Conservation (phyloP, 1,140 invertebrate genomes). For the Doryteuthis pealeii region DNA sequence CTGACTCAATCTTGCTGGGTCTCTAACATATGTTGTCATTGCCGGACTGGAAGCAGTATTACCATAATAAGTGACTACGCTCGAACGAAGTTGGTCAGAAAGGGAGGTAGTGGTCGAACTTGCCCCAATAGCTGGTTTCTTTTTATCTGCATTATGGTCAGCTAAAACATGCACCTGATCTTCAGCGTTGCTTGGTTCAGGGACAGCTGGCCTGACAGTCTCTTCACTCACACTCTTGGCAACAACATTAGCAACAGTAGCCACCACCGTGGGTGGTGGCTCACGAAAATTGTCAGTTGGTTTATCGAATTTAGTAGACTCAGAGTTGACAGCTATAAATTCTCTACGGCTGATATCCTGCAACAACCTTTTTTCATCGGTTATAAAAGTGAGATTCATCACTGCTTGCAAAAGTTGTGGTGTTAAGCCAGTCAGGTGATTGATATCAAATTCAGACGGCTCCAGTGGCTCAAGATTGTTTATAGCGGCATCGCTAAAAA, state of each 20-base stretch:
- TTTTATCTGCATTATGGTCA: slow-evolving; percentile 17
- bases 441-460: slow-evolving; percentile 60
- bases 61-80: neutral
- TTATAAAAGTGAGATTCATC: slow-evolving; percentile 64
- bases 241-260: slow-evolving; percentile 10
- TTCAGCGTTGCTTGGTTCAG: slow-evolving; percentile 44
- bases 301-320: neutral
- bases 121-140: neutral
- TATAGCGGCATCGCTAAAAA: slow-evolving; percentile 63
- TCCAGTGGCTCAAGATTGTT: slow-evolving; percentile 63
- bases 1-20: neutral
- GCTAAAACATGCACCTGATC: slow-evolving; percentile 59
- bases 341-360: neutral
- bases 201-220: neutral
- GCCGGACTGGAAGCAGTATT: neutral
- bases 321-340: neutral
- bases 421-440: slow-evolving; percentile 61
- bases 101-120: neutral
- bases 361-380: slow-evolving; percentile 57
- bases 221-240: slow-evolving; percentile 3
- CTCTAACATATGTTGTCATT: neutral
- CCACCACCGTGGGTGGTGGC: neutral
- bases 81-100: neutral
- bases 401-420: slow-evolving; percentile 62
- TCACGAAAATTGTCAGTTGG: neutral